Percentiles rank a stretch among this genome's conserved stretches.
phyloP scores from a whole-genome alignment of 2,888 invertebrate species.

The Emesis castigata region DNA sequence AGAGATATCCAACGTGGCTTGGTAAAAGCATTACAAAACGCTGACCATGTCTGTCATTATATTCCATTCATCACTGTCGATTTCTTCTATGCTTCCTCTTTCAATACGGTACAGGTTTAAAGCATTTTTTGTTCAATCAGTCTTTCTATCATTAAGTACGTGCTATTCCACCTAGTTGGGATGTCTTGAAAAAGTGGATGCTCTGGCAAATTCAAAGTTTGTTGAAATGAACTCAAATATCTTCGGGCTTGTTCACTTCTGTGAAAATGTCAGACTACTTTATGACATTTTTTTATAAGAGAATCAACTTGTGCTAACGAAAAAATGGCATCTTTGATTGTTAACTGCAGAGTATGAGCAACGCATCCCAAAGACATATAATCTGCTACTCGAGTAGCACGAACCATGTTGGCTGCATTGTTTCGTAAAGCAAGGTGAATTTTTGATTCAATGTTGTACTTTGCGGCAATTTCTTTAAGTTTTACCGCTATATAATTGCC shows the following conservation, averaged over 20 bases:
- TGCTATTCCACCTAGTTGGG: slow-evolving; percentile 14
- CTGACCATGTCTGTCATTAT: slow-evolving; percentile 22
- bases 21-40: slow-evolving; percentile 44
- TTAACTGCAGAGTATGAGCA: slow-evolving; percentile 39
- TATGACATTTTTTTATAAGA: slow-evolving; percentile 28
- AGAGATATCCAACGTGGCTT: slow-evolving; percentile 41
- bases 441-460: too few relatives aligned
- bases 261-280: slow-evolving; percentile 28
- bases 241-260: slow-evolving; percentile 31
- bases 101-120: slow-evolving; percentile 23
- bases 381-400: slow-evolving; percentile 11
- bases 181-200: slow-evolving; percentile 55
- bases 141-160: slow-evolving; percentile 25
- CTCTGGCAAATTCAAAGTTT: slow-evolving; percentile 43
- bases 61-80: slow-evolving; percentile 22
- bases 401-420: slow-evolving; percentile 37
- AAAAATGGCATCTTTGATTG: slow-evolving; percentile 39
- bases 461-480: too few relatives aligned
- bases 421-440: slow-evolving; percentile 16
- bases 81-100: slow-evolving; percentile 15
- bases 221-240: slow-evolving; percentile 24
- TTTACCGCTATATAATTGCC: too few relatives aligned
- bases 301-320: slow-evolving; percentile 28
- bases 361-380: slow-evolving; percentile 42
- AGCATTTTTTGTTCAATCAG: slow-evolving; percentile 29